These are phyloP conservation scores for Pogonophryne albipinna DNA, from an alignment of 2,797 vertebrate species.

Conservation along the genomic window DNA sequence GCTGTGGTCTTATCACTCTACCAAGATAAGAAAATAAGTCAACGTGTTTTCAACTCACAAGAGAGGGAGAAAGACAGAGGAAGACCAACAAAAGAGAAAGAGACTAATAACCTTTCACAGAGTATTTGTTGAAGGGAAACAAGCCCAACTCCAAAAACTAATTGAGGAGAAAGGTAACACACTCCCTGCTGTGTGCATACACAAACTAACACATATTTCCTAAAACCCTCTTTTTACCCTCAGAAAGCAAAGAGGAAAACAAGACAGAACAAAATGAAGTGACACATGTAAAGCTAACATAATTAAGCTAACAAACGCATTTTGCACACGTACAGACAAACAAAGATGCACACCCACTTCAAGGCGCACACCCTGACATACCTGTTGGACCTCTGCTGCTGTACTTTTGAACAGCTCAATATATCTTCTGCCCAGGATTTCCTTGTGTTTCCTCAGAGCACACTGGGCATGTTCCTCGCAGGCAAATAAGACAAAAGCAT, in stretches of 20 bases:
- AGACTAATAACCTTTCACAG: slow-evolving; percentile 47
- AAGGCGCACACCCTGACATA: slow-evolving; percentile 56
- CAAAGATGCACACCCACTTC: slow-evolving; percentile 13
- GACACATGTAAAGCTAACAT: neutral
- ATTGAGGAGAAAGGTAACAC: slow-evolving; percentile 35
- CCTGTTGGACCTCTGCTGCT: slow-evolving; percentile 97
- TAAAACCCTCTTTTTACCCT: neutral
- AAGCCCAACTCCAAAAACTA: slow-evolving; percentile 32
- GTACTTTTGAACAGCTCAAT: slow-evolving; percentile 99
- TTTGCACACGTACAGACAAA: neutral
- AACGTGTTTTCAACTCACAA: slow-evolving; percentile 13
- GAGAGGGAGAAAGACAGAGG: slow-evolving; percentile 14
- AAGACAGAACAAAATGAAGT: neutral
- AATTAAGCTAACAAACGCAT: neutral
- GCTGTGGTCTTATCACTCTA: slow-evolving; percentile 19
- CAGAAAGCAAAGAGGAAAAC: neutral
- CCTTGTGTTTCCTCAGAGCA: slow-evolving; percentile 96
- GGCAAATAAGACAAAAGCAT: slow-evolving; percentile 96
- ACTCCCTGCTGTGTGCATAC: slow-evolving; percentile 15
- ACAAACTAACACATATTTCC: slow-evolving; percentile 8
- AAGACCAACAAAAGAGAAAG: slow-evolving; percentile 13
- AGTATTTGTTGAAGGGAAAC: slow-evolving; percentile 21
- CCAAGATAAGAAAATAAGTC: slow-evolving; percentile 56
- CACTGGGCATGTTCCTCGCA: slow-evolving; percentile 95
- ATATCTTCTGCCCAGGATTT: slow-evolving; percentile 96